A percentile compares a stretch with the other conserved stretches of the same genome.
Evolutionary conservation across 2,888 invertebrate species (phyloP).

Genomic region (Tolmerus cingulatus): DNA sequence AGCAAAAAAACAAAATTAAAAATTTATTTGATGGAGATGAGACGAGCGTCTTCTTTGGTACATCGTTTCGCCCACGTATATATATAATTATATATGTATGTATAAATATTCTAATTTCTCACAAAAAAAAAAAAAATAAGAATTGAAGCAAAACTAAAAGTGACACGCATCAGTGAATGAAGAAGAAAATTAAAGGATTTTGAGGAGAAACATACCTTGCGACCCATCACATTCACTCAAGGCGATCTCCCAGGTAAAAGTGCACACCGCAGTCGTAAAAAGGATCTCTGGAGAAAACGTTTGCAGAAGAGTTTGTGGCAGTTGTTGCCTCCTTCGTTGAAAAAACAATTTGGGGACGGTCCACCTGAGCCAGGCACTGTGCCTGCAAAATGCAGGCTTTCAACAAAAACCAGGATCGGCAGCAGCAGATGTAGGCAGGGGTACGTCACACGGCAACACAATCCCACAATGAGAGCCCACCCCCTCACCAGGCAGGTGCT

Average conservation of each 20-base stretch:
- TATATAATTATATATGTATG: too few species aligned
- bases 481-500: neutral
- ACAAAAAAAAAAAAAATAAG: neutral
- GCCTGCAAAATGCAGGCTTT: neutral
- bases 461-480: neutral
- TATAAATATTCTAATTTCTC: neutral
- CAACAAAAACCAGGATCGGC: neutral
- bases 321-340: neutral
- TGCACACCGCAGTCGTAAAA: neutral
- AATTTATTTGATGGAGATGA: neutral
- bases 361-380: neutral
- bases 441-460: conserved; percentile 2
- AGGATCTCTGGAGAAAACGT: neutral
- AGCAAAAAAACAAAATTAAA: neutral
- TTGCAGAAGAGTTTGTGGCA: neutral
- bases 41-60: neutral
- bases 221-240: conserved; percentile 21
- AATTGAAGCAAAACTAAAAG: neutral
- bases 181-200: neutral
- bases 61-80: neutral
- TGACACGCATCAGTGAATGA: neutral
- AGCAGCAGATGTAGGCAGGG: neutral
- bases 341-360: neutral
- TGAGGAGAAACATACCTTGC: neutral
- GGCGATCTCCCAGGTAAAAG: neutral